Percentiles rank a stretch among this genome's conserved stretches.
These are phyloP conservation scores for Pyrgilauda ruficollis DNA, from an alignment of 2,113 vertebrate genomes.

Conservation along the genomic window DNA sequence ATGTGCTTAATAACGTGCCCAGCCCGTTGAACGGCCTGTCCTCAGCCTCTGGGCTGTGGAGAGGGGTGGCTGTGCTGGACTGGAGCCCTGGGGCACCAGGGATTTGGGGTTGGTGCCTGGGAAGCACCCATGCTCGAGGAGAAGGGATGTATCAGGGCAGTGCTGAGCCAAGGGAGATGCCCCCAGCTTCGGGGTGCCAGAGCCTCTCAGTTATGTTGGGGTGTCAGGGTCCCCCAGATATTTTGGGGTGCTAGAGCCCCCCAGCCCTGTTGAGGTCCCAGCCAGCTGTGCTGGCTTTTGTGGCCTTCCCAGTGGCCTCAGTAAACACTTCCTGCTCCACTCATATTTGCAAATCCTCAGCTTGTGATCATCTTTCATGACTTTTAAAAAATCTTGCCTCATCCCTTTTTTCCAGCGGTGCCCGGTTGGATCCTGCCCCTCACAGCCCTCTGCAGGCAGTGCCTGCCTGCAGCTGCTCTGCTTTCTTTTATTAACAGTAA, in stretches of 20 bases:
- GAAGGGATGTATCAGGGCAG: neutral
- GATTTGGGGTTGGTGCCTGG: neutral
- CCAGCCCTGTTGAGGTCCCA: accelerated
- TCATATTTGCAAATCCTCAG: neutral
- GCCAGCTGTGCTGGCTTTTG: neutral
- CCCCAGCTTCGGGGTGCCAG: accelerated
- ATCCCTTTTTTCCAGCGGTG: neutral
- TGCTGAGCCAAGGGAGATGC: neutral
- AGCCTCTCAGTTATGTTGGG: accelerated
- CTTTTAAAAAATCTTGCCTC: neutral
- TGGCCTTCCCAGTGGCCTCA: accelerated
- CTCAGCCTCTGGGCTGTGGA: neutral
- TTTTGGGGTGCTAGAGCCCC: neutral
- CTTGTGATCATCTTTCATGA: neutral
- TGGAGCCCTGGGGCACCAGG: neutral
- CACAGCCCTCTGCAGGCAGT: neutral
- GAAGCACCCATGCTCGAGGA: accelerated
- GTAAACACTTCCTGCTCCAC: neutral
- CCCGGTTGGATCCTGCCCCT: neutral
- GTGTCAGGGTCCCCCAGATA: neutral
- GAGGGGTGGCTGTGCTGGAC: accelerated
- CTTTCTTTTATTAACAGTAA: neutral
- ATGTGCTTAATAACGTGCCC: slow-evolving; percentile 48
- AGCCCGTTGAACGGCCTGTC: neutral
- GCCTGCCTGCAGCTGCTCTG: neutral